Base-by-base conservation (phyloP, 2,113 vertebrate species). In the Solenodon paradoxus region DNA sequence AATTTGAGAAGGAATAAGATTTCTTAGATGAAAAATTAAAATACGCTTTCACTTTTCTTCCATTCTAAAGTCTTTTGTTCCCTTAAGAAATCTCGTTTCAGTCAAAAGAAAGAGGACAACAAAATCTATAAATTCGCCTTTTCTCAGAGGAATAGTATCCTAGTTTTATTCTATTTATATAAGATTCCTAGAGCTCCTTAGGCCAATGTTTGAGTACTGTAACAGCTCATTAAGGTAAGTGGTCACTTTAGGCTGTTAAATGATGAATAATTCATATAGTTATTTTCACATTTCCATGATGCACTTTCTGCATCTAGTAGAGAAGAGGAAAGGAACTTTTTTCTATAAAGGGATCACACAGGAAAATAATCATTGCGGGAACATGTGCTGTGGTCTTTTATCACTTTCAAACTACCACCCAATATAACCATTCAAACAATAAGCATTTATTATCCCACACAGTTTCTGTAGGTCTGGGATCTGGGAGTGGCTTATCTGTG, bases 261-360 rank as follows among this genome's bases (percentile, higher is more conserved):
- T 84, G 57, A 79, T 87, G 84, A 87, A 92, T 90, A 88, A 92
- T 94, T 96, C 57, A 88, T 22, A 45, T 32, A 47, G 45, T 75
- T 86, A 87, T 68, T 61, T 82, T 92, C 40, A 42, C 82, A 32
- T 63, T 95, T 95, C 40, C 32, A 38, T 2, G 42, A 74, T 71
- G 89, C 26, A 55, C 40, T 87, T 89, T 80, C 51, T 80, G 4
- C 3, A 28, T 92, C 38, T 88, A 32, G 6, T 20, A 57, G 1
- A 82, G 4, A 71, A 38, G 26, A 93, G 38, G 40, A 79, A 71
- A 74, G 22, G 28, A 4, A 19, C 26, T 59, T 30, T 71, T 20
- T 75, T 45, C 38, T 42, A 38, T 40, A 32, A 79, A 93, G 85
- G 38, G 51, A 61, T 64, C 59, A 63, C 42, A 74, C 59, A 78